Evolutionary conservation across 2,888 invertebrate genomes (phyloP).

Genomic region (Ophion ellenae): DNA sequence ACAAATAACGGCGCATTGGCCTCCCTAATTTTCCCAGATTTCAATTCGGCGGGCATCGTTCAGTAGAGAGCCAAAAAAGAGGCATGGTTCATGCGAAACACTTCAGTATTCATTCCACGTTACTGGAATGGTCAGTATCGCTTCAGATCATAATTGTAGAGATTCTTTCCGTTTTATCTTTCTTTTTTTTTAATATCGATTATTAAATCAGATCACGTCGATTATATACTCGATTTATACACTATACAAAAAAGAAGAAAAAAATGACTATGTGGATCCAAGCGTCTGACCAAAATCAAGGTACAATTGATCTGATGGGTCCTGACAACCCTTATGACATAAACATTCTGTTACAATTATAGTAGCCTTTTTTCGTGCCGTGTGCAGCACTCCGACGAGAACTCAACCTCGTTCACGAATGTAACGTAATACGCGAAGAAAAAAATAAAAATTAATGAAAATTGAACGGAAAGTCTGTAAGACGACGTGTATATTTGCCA

Average conservation of each 20-base stretch:
- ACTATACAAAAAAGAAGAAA: conserved; percentile 7
- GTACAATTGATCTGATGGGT: conserved; percentile 68
- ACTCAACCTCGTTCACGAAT: conserved; percentile 51
- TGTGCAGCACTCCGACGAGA: conserved; percentile 54
- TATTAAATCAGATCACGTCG: conserved; percentile 26
- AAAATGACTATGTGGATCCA: conserved; percentile 42
- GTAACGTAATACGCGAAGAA: conserved; percentile 57
- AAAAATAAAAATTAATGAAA: conserved; percentile 47
- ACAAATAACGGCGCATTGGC: neutral
- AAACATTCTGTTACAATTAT: conserved; percentile 54
- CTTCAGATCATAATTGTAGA: conserved; percentile 64
- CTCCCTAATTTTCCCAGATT: conserved; percentile 34
- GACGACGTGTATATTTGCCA: neutral
- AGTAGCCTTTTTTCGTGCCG: conserved; percentile 51
- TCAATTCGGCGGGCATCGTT: conserved; percentile 56
- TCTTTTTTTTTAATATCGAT: conserved; percentile 44
- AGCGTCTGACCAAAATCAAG: conserved; percentile 67
- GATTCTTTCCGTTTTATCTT: conserved; percentile 49
- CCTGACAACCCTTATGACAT: conserved; percentile 58
- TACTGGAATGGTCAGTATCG: conserved; percentile 71
- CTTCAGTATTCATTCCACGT: conserved; percentile 80
- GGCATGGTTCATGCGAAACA: conserved; percentile 74
- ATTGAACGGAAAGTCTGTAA: conserved; percentile 13
- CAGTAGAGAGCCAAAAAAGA: conserved; percentile 67
- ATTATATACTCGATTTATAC: conserved; percentile 36